Evolutionary conservation across 2,888 invertebrate species (phyloP), one percentile per base, ranked within the genome.

Genomic region (Cecidostiba fungosa): DNA sequence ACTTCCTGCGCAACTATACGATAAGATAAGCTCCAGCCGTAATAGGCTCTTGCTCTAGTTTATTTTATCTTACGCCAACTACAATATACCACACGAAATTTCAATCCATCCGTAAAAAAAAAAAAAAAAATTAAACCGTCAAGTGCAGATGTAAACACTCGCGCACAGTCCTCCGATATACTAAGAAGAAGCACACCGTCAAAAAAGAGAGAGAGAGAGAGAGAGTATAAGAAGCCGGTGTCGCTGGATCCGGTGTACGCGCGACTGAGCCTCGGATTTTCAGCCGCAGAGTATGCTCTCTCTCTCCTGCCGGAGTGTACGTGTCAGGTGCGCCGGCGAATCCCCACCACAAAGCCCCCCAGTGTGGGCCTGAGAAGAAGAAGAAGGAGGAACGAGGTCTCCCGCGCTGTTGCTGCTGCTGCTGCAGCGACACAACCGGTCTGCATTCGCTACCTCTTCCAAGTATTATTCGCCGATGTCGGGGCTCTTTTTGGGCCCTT

Each of bases 211-310:
- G 77, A 59, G 36, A 3, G 39, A 36, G 32, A 23, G 39, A 36
- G 10, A 12, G 36, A 19, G 59, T 54, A 19, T 26, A 2, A 43
- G 10, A 19, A 66, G 39, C 76, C 76, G 69, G 54, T 26, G 16
- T 32, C 39, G 54, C 43, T 47, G 66, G 39, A 86, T 87, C 87
- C 88, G 88, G 85, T 83, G 72, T 87, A 77, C 77, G 88, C 88
- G 86, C 88, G 89, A 89, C 88, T 88, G 87, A 88, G 85, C 10
- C 66, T 87, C 86, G 89, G 89, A 90, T 90, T 89, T 89, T 90
- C 90, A 89, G 87, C 88, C 77, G 59, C 32, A 5, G 12, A 23
- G 43, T 66, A 3, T 26, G 66, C 69, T 54, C 54, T 54, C 54
- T 54, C 54, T 50, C 62, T 62, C 26, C 85, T 10, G 29, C 66